Percentiles rank a stretch among this genome's conserved stretches.
phyloP scores from a whole-genome alignment of 2,797 vertebrate species.

The Anguilla megastoma region DNA sequence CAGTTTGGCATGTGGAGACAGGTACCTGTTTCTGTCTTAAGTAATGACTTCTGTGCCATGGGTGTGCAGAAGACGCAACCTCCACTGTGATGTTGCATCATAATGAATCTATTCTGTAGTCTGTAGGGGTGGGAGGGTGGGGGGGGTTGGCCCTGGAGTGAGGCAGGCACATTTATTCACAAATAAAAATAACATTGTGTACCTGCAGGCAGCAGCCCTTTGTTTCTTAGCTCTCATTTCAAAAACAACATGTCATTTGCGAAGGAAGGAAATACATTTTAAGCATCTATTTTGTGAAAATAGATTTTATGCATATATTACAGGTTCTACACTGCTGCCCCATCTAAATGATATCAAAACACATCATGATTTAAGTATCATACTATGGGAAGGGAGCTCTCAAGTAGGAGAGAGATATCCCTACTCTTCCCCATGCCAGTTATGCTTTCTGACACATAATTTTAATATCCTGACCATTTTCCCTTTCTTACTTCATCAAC shows the following conservation, averaged over 20 bases:
- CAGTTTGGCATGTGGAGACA: constrained; percentile 65
- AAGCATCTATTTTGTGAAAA: neutral
- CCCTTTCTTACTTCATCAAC: neutral
- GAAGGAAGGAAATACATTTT: neutral
- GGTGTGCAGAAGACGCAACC: constrained; percentile 43
- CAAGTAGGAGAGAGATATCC: neutral
- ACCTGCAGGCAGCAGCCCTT: neutral
- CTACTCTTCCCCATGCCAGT: neutral
- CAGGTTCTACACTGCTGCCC: neutral
- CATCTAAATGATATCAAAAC: too few relatives aligned
- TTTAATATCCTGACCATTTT: neutral
- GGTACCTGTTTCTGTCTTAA: constrained; percentile 61
- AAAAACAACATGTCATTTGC: constrained; percentile 4
- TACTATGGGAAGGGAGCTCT: neutral
- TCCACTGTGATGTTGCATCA: constrained; percentile 59
- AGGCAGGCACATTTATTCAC: neutral
- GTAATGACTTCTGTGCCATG: constrained; percentile 57
- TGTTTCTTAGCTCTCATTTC: neutral
- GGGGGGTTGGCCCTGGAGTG: constrained; percentile 30
- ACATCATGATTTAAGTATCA: neutral
- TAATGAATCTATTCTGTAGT: constrained; percentile 54
- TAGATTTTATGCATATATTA: neutral
- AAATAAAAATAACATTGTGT: neutral
- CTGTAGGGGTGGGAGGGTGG: neutral
- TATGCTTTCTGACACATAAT: neutral